phyloP scores from a whole-genome alignment of 2,113 vertebrate genomes.

The Prinia subflava region DNA sequence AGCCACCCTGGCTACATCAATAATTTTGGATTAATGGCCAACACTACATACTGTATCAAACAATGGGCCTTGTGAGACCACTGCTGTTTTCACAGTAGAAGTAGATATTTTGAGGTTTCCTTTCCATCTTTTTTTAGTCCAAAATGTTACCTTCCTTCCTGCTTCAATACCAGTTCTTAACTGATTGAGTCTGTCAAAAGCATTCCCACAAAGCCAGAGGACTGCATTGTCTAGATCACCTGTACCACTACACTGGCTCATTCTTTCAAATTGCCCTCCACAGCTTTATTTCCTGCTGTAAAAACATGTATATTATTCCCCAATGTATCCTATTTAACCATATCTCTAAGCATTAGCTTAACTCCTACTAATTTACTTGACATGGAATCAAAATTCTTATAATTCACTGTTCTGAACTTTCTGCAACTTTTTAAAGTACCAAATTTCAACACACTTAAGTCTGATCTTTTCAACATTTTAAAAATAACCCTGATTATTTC shows the following conservation, averaged over 20 bases:
- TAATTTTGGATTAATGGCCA: background rate
- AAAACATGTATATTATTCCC: background rate
- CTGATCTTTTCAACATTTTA: background rate
- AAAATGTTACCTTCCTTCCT: background rate
- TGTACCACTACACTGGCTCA: background rate
- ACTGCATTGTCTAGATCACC: background rate
- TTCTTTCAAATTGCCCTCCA: background rate
- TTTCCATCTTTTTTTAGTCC: background rate
- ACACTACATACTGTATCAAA: background rate
- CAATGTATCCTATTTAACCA: background rate
- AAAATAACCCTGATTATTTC: background rate
- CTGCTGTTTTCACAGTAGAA: background rate
- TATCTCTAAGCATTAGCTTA: background rate
- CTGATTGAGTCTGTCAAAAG: background rate
- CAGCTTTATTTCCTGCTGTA: background rate
- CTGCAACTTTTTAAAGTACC: background rate
- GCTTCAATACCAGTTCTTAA: background rate
- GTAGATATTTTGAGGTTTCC: background rate
- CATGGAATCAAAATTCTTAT: background rate
- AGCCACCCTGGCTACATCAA: background rate
- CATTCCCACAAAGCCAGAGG: background rate
- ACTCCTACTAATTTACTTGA: background rate
- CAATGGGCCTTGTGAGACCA: background rate
- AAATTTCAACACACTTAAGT: background rate
- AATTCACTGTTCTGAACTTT: background rate